These are phyloP conservation scores for Cyanoramphus novaezelandiae DNA, from an alignment of 2,113 vertebrate genomes.

Conservation along the genomic window DNA sequence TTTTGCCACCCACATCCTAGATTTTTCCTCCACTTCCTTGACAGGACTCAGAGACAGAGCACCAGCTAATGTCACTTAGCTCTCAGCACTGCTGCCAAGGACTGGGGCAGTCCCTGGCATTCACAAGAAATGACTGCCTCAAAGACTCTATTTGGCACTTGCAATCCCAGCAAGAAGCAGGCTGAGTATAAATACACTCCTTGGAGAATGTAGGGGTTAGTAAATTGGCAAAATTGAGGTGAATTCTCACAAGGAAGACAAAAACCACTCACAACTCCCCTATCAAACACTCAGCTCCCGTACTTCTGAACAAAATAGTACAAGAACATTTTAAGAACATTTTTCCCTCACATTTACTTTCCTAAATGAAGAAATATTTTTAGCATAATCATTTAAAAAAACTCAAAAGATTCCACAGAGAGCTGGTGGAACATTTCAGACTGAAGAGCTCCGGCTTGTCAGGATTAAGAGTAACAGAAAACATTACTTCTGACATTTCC, in stretches of 20 bases:
- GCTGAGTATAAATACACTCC: background rate
- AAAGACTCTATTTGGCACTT: background rate
- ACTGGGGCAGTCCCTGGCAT: background rate
- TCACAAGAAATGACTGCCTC: background rate
- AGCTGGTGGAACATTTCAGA: background rate
- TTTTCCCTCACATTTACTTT: background rate
- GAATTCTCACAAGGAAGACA: background rate
- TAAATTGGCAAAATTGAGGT: background rate
- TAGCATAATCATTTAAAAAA: background rate
- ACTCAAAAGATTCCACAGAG: background rate
- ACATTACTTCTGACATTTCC: background rate
- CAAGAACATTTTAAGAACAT: background rate
- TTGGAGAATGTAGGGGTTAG: background rate
- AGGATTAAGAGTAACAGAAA: background rate
- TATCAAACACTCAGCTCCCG: background rate
- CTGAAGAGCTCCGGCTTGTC: background rate
- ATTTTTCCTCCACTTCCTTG: background rate
- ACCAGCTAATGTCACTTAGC: background rate
- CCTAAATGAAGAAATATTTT: background rate
- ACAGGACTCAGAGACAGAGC: background rate
- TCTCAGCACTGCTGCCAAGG: background rate
- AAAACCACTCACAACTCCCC: accelerated
- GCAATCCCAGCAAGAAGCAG: background rate
- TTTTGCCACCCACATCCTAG: background rate
- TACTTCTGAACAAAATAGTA: background rate